Conservation (phyloP, 2,113 vertebrate species). For the Paedocypris sp. region DNA sequence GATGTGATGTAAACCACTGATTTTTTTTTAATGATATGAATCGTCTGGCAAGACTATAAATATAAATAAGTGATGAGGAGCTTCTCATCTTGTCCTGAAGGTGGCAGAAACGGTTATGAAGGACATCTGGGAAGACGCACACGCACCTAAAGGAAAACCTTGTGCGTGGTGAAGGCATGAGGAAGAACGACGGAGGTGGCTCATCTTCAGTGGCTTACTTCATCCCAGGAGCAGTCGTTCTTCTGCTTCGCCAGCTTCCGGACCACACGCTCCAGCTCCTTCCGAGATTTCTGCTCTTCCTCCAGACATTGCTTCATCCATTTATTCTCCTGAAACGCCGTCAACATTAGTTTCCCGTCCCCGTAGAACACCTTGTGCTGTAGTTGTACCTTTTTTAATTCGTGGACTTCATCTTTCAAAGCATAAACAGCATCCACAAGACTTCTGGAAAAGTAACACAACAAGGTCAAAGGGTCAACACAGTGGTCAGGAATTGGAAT, state of each 20-base stretch:
- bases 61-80: no score
- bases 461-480: not conserved
- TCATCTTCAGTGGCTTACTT: conserved; percentile 64
- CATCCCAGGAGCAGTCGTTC: conserved; percentile 79
- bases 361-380: no score
- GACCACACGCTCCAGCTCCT: conserved; percentile 87
- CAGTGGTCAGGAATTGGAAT: no score
- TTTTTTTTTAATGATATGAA: no score
- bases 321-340: conserved; percentile 75
- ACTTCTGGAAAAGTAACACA: conserved; percentile 62
- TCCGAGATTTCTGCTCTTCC: conserved; percentile 91
- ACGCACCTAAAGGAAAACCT: conserved; percentile 8
- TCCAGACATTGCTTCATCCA: conserved; percentile 95
- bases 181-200: conserved; percentile 9
- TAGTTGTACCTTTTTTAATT: conserved; percentile 96
- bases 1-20: no score
- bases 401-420: conserved; percentile 94
- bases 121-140: conserved; percentile 18
- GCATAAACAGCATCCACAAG: conserved; percentile 97
- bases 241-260: conserved; percentile 85
- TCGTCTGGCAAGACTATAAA: no score
- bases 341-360: not conserved
- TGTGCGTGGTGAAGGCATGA: conserved; percentile 27
- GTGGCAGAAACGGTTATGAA: no score
- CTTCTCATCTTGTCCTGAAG: no score